phyloP scores from a whole-genome alignment of 2,113 vertebrate genomes.

The Anguilla rostrata region DNA sequence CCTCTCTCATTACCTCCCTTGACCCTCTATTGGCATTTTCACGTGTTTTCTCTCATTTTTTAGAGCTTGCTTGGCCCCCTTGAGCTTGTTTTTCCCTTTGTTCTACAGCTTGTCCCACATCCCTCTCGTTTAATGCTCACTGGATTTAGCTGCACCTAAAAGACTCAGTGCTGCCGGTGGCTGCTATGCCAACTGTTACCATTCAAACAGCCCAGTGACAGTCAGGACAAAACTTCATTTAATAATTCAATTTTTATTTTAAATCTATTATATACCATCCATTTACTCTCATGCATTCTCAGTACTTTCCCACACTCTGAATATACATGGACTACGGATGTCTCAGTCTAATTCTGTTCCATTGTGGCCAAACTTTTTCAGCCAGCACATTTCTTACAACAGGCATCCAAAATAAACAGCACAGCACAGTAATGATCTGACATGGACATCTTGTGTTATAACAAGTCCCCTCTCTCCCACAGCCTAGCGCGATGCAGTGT shows the following conservation, averaged over 20 bases:
- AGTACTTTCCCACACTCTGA: not conserved
- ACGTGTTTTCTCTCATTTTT: not conserved
- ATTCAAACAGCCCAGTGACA: conserved; percentile 45
- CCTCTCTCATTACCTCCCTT: not conserved
- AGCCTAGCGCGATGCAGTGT: not conserved
- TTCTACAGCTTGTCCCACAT: conserved; percentile 23
- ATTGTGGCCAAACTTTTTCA: not conserved
- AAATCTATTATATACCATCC: not conserved
- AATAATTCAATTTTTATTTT: not conserved
- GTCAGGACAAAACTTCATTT: not conserved
- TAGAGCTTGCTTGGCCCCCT: not conserved
- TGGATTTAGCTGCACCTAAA: conserved; percentile 48
- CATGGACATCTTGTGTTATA: not conserved
- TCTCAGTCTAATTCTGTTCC: not conserved
- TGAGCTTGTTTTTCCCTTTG: conserved; percentile 33
- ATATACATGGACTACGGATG: not conserved
- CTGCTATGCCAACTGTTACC: conserved; percentile 59
- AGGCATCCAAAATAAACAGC: not conserved
- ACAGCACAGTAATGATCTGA: not conserved
- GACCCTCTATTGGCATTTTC: not conserved
- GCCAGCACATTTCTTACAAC: not conserved
- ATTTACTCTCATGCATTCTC: not conserved
- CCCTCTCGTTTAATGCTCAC: conserved; percentile 40
- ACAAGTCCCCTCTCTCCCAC: not conserved
- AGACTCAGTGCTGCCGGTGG: conserved; percentile 49